Evolutionary conservation across 2,797 vertebrate genomes (phyloP).

Genomic region (Premnoplex brunnescens): DNA sequence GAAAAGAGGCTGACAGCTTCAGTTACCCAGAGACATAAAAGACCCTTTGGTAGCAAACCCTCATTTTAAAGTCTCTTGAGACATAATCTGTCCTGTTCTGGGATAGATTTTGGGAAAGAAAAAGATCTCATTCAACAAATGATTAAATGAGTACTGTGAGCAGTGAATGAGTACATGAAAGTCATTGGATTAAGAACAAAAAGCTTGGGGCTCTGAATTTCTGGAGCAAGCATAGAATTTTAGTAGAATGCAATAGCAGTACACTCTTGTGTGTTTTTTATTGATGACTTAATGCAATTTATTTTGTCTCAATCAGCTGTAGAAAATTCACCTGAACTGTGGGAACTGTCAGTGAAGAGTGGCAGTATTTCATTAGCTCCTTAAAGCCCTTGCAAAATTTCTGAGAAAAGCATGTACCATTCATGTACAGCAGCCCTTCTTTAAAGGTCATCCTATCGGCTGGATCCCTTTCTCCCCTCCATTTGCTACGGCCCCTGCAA

Average conservation of each 20-base stretch:
- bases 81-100: background rate
- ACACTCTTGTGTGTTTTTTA: background rate
- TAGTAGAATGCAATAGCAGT: background rate
- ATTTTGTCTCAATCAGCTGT: background rate
- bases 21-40: background rate
- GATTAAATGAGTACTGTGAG: background rate
- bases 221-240: background rate
- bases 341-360: background rate
- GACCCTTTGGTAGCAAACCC: background rate
- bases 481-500: rapidly evolving
- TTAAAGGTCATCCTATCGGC: background rate
- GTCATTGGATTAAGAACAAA: background rate
- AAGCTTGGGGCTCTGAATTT: background rate
- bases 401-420: rapidly evolving
- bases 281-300: background rate
- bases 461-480: rapidly evolving
- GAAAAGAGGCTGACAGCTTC: background rate
- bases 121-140: background rate
- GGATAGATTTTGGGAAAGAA: background rate
- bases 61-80: background rate
- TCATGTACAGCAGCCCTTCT: background rate
- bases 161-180: background rate
- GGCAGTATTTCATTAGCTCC: background rate
- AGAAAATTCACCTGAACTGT: background rate
- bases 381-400: background rate